Evolutionary conservation across 2,888 invertebrate species (phyloP).

Genomic region (Troilus luridus): DNA sequence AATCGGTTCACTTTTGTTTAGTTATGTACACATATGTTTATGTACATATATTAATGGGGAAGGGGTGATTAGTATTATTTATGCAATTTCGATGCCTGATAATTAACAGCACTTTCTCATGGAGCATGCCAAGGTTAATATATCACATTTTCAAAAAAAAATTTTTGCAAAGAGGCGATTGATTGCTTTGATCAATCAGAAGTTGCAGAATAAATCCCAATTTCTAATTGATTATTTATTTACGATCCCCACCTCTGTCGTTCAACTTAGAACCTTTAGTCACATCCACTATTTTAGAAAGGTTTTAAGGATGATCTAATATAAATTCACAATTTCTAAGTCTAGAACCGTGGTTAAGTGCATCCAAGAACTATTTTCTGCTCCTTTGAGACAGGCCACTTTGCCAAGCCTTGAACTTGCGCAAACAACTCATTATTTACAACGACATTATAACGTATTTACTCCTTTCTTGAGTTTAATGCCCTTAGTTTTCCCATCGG

Average conservation of each 20-base stretch:
- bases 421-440: slow-evolving; percentile 34
- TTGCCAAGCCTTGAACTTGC: slow-evolving; percentile 20
- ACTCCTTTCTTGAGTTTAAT: slow-evolving; percentile 30
- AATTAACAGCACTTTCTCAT: too few relatives aligned
- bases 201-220: too few relatives aligned
- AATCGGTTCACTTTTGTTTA: too few relatives aligned
- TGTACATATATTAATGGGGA: too few relatives aligned
- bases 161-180: too few relatives aligned
- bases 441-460: slow-evolving; percentile 16
- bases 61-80: too few relatives aligned
- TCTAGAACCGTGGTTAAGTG: neutral
- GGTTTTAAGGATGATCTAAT: neutral
- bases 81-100: too few relatives aligned
- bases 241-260: neutral
- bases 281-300: neutral
- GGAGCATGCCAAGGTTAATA: too few relatives aligned
- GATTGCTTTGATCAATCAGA: neutral
- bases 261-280: neutral
- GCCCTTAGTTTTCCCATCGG: slow-evolving; percentile 30
- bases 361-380: slow-evolving; percentile 29
- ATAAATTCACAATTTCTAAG: neutral
- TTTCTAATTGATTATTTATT: too few relatives aligned
- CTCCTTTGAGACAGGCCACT: slow-evolving; percentile 2
- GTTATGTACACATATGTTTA: too few relatives aligned
- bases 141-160: too few relatives aligned